A percentile compares a stretch with the other conserved stretches of the same genome.
Evolutionary conservation across 1,140 invertebrate species (phyloP).

Genomic region (Drosophila rhopaloa): DNA sequence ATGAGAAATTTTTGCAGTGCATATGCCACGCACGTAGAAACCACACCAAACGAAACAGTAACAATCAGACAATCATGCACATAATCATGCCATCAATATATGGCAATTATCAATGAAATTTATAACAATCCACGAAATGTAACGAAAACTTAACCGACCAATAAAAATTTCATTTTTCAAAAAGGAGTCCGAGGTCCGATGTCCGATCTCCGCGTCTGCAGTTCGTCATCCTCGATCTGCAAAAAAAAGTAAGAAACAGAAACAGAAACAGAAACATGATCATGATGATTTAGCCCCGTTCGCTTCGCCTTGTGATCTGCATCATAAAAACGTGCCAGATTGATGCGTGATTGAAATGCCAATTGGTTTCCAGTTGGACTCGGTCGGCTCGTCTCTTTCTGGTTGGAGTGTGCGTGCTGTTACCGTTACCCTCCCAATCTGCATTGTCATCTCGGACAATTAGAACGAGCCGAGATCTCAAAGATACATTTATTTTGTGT

Average conservation of each 20-base stretch:
- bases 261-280: constrained; percentile 31
- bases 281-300: constrained; percentile 39
- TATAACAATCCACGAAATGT: constrained; percentile 83
- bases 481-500: constrained; percentile 38
- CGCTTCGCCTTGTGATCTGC: constrained; percentile 74
- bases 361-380: constrained; percentile 65
- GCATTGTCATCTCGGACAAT: constrained; percentile 77
- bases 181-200: constrained; percentile 20
- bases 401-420: constrained; percentile 50
- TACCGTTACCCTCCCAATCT: constrained; percentile 68
- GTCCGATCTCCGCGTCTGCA: constrained; percentile 35
- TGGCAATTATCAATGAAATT: constrained; percentile 84
- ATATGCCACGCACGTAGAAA: constrained; percentile 80
- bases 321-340: constrained; percentile 84
- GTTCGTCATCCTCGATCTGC: constrained; percentile 51
- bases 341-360: constrained; percentile 84
- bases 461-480: constrained; percentile 40
- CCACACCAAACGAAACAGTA: constrained; percentile 54
- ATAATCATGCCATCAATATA: constrained; percentile 83
- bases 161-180: constrained; percentile 81
- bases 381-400: constrained; percentile 5
- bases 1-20: constrained; percentile 56
- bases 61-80: constrained; percentile 78
- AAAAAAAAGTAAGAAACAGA: constrained; percentile 1
- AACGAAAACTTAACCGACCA: constrained; percentile 82